Evolutionary conservation across 2,888 invertebrate species (phyloP).

Genomic region (Cyaniris semiargus): DNA sequence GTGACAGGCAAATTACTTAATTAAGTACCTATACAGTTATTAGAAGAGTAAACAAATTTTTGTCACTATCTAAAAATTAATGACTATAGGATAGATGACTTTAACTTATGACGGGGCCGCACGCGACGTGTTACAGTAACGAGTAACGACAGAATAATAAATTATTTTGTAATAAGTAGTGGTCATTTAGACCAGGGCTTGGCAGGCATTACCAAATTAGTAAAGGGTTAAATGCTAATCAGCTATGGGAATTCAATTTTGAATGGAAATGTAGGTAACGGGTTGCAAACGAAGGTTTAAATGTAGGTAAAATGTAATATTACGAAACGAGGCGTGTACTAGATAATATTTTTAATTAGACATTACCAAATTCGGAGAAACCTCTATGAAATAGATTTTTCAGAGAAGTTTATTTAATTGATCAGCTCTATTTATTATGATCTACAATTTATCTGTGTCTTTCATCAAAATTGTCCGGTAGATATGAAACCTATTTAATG

Average conservation of each 20-base stretch:
- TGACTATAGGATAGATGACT: conserved; percentile 57
- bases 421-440: too few relatives aligned
- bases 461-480: too few relatives aligned
- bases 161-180: conserved; percentile 79
- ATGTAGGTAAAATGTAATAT: background rate
- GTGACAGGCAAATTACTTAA: conserved; percentile 61
- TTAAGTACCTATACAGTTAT: conserved; percentile 52
- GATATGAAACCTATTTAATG: too few relatives aligned
- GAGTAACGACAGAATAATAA: conserved; percentile 79
- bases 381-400: too few relatives aligned
- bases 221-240: conserved; percentile 58
- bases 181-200: conserved; percentile 58
- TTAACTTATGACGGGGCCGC: conserved; percentile 70
- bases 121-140: conserved; percentile 76
- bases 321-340: background rate
- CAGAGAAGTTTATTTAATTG: too few relatives aligned
- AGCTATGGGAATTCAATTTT: conserved; percentile 13
- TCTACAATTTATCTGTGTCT: too few relatives aligned
- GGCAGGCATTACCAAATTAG: conserved; percentile 69
- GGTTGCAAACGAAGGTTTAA: background rate
- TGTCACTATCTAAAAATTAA: conserved; percentile 79
- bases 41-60: conserved; percentile 75
- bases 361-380: too few relatives aligned
- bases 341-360: too few relatives aligned
- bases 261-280: conserved; percentile 11